Evolutionary conservation across 2,888 invertebrate species (phyloP).

Genomic region (Eulithis testata): DNA sequence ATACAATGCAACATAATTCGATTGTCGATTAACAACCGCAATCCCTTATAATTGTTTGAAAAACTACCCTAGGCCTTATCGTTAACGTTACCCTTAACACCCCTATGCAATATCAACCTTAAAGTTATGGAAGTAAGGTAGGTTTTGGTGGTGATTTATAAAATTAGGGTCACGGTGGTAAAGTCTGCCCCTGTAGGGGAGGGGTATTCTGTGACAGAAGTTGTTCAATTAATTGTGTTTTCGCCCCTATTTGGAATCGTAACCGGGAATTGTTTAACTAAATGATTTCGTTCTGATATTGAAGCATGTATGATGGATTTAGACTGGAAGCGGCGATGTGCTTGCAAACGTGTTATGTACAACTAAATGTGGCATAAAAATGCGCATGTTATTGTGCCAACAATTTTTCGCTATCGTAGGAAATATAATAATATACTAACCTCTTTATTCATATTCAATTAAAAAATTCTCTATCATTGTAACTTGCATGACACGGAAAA

Average conservation of each 20-base stretch:
- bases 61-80: constrained; percentile 67
- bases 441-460: too few relatives aligned
- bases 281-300: constrained; percentile 58
- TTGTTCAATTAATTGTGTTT: constrained; percentile 76
- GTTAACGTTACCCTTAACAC: constrained; percentile 19
- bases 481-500: too few relatives aligned
- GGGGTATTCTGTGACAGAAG: constrained; percentile 68
- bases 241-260: constrained; percentile 68
- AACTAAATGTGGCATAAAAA: too few relatives aligned
- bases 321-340: too few relatives aligned
- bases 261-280: constrained; percentile 57
- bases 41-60: constrained; percentile 75
- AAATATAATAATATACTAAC: too few relatives aligned
- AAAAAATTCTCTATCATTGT: too few relatives aligned
- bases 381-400: too few relatives aligned
- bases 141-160: constrained; percentile 11
- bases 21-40: constrained; percentile 72
- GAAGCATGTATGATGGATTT: constrained; percentile 25
- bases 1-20: constrained; percentile 63
- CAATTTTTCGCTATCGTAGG: too few relatives aligned
- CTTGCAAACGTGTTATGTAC: too few relatives aligned
- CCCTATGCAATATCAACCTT: constrained; percentile 4
- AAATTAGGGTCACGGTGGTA: constrained; percentile 66
- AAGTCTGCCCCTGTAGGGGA: constrained; percentile 41
- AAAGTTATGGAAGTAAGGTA: not conserved